These are phyloP conservation scores for Andrena bicolor DNA, from an alignment of 2,888 invertebrate genomes.

Conservation along the genomic window DNA sequence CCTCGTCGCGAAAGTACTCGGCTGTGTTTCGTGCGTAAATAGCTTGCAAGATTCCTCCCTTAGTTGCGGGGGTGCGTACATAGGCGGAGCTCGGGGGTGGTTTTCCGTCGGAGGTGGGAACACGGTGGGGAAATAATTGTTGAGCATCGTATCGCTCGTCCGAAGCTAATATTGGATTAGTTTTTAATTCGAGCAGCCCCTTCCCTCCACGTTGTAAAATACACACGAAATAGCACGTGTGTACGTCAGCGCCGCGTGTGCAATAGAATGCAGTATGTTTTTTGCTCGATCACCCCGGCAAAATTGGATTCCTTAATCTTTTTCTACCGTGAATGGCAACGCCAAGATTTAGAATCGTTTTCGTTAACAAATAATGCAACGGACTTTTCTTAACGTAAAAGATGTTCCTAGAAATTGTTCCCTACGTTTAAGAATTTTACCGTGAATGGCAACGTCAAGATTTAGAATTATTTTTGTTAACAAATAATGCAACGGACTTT, in stretches of 20 bases:
- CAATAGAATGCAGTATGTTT: not conserved
- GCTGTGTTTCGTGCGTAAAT: constrained; percentile 10
- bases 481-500: not conserved
- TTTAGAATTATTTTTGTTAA: not conserved
- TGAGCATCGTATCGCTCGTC: constrained; percentile 67
- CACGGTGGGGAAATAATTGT: constrained; percentile 70
- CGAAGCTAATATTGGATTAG: constrained; percentile 78
- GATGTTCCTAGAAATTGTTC: no score
- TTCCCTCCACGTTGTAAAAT: constrained; percentile 19
- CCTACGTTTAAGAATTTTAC: not conserved
- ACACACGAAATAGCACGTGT: constrained; percentile 10
- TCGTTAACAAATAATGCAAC: not conserved
- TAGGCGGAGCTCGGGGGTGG: constrained; percentile 31
- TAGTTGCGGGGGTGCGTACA: not conserved
- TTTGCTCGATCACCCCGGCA: not conserved
- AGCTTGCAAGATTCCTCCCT: constrained; percentile 20
- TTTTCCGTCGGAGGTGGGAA: constrained; percentile 24
- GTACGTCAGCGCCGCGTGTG: not conserved
- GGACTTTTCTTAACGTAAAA: not conserved
- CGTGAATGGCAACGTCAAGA: no score
- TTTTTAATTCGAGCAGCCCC: constrained; percentile 78
- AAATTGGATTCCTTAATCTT: not conserved
- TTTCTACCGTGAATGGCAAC: not conserved
- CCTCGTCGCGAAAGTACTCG: not conserved
- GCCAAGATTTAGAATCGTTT: not conserved